phyloP scores from a whole-genome alignment of 37 sponge, comb jelly and placozoan genomes.

The Beroe forskalii region DNA sequence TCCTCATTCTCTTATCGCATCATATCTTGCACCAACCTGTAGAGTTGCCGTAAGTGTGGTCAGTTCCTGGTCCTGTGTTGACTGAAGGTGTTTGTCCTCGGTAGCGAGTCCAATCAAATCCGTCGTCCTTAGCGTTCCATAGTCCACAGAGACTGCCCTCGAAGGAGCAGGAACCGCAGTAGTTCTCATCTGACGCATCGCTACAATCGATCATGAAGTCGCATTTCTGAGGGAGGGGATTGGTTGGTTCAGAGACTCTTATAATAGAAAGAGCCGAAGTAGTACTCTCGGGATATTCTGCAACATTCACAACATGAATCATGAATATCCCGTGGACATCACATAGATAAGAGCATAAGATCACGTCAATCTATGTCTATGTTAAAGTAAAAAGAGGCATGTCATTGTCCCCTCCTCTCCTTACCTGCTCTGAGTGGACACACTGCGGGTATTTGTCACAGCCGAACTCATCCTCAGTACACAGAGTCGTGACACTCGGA shows the following conservation, averaged over 20 bases:
- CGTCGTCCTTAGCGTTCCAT: conserved; percentile 23
- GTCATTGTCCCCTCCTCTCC: too few relatives aligned
- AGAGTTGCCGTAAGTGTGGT: conserved; percentile 62
- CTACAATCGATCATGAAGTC: conserved; percentile 52
- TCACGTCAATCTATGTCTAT: too few relatives aligned
- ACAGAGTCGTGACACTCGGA: conserved; percentile 20
- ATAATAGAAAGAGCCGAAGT: too few relatives aligned
- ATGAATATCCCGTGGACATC: too few relatives aligned
- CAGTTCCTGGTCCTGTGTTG: conserved; percentile 51
- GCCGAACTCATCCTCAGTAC: conserved; percentile 63
- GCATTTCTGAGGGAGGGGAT: conserved; percentile 33
- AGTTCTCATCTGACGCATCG: conserved; percentile 51
- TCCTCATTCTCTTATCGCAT: too few relatives aligned
- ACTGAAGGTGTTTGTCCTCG: conserved; percentile 52
- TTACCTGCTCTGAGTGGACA: conserved; percentile 55
- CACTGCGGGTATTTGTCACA: conserved; percentile 57
- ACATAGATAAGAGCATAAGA: too few relatives aligned
- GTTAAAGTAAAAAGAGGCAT: too few relatives aligned
- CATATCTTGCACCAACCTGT: too few relatives aligned
- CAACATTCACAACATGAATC: too few relatives aligned
- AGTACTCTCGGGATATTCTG: too few relatives aligned
- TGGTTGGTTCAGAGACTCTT: too few relatives aligned
- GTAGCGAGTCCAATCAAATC: conserved; percentile 66
- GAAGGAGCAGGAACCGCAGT: conserved; percentile 61
- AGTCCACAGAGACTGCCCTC: conserved; percentile 65